Evolutionary conservation across 2,797 vertebrate genomes (phyloP).

Genomic region (Malacoraja senta): DNA sequence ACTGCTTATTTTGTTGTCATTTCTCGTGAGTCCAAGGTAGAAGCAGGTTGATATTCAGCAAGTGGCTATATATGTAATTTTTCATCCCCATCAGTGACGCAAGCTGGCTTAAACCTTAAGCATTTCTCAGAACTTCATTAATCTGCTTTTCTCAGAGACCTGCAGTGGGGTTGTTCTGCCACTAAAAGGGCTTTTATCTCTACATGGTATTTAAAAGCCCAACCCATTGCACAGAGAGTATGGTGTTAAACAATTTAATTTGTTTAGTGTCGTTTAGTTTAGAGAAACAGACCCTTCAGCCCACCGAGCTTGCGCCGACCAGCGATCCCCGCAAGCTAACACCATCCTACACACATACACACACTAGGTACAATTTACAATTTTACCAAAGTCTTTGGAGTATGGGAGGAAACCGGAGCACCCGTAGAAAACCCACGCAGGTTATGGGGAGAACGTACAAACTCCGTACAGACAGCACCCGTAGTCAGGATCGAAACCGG

Average conservation of each 20-base stretch:
- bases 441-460: no score
- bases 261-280: no score
- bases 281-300: no score
- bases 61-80: not conserved
- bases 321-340: no score
- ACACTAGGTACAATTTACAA: no score
- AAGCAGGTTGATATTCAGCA: constrained; percentile 6
- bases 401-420: no score
- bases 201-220: not conserved
- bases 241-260: not conserved
- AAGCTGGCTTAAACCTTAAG: not conserved
- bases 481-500: no score
- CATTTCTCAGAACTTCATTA: not conserved
- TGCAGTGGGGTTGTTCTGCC: not conserved
- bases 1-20: not conserved
- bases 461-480: no score
- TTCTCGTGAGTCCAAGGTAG: not conserved
- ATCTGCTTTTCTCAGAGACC: not conserved
- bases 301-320: no score
- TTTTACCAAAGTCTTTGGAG: no score
- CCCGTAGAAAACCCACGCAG: no score
- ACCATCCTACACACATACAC: no score
- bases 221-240: not conserved
- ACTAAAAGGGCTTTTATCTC: not conserved
- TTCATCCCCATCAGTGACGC: not conserved